Percentiles rank a stretch among this genome's conserved stretches.
Conservation (phyloP, 2,888 invertebrate species). For the Oxytorus armatus region DNA sequence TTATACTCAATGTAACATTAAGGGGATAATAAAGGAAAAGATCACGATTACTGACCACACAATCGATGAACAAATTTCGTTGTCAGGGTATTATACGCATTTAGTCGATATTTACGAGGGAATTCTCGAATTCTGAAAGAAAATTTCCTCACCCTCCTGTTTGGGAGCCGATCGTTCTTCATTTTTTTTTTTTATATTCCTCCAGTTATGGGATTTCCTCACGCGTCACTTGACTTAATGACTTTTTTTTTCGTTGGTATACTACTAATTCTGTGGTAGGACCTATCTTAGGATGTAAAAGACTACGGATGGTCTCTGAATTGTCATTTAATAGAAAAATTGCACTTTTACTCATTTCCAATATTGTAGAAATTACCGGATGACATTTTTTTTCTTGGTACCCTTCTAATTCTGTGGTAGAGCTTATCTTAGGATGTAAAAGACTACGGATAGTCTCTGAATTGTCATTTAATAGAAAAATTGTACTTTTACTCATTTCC, state of each 20-base stretch:
- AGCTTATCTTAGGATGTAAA: too few species aligned
- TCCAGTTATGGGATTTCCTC: conserved; percentile 6
- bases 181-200: not conserved
- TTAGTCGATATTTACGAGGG: conserved; percentile 6
- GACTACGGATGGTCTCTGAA: too few species aligned
- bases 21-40: conserved; percentile 18
- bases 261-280: too few species aligned
- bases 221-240: conserved; percentile 41
- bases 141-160: not conserved
- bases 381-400: not conserved
- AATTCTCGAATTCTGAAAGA: conserved; percentile 15
- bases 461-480: too few species aligned
- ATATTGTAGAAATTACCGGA: too few species aligned
- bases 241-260: not conserved
- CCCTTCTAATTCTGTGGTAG: too few species aligned
- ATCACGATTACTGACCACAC: conserved; percentile 47
- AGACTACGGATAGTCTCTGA: too few species aligned
- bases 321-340: too few species aligned
- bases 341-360: too few species aligned
- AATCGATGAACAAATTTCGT: conserved; percentile 46
- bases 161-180: not conserved
- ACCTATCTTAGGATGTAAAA: too few species aligned
- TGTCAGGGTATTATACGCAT: conserved; percentile 10
- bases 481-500: too few species aligned
- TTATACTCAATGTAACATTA: conserved; percentile 58